phyloP scores from a whole-genome alignment of 64 coral and sea anemone genomes.

The Montipora efflorescens region DNA sequence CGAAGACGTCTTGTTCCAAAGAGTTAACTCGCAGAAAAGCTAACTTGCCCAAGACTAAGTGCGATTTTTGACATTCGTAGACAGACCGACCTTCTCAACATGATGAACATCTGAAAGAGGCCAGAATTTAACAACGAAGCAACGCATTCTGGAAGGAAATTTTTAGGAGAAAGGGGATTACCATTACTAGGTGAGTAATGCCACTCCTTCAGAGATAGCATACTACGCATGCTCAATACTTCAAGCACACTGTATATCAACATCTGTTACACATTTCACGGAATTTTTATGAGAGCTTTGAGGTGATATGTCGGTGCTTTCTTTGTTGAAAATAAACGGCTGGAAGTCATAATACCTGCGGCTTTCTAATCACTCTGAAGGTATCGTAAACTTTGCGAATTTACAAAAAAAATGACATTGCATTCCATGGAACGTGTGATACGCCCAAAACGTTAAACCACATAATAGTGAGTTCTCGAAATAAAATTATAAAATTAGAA shows the following conservation, averaged over 20 bases:
- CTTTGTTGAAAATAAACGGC: slow-evolving; percentile 47
- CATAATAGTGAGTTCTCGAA: neutral
- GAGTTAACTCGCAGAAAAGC: too few species aligned
- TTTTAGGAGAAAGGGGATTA: neutral
- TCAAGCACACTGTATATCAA: neutral
- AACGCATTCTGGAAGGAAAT: neutral
- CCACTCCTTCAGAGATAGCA: neutral
- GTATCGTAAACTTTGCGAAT: slow-evolving; percentile 23
- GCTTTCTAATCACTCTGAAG: slow-evolving; percentile 41
- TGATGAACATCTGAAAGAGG: too few species aligned
- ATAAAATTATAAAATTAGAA: neutral
- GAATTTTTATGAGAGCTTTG: slow-evolving; percentile 9
- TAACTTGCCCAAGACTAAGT: too few species aligned
- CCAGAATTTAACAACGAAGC: neutral
- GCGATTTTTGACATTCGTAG: too few species aligned
- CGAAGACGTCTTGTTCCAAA: too few species aligned
- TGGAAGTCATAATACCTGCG: slow-evolving; percentile 40
- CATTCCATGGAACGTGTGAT: neutral
- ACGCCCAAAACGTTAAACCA: neutral
- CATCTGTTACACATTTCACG: slow-evolving; percentile 42
- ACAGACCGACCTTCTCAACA: too few species aligned
- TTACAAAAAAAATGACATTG: neutral
- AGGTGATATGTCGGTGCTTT: slow-evolving; percentile 36
- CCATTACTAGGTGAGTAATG: neutral
- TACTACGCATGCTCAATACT: slow-evolving; percentile 16